Conservation (phyloP, 1,140 invertebrate genomes). For the Drosophila aff. region DNA sequence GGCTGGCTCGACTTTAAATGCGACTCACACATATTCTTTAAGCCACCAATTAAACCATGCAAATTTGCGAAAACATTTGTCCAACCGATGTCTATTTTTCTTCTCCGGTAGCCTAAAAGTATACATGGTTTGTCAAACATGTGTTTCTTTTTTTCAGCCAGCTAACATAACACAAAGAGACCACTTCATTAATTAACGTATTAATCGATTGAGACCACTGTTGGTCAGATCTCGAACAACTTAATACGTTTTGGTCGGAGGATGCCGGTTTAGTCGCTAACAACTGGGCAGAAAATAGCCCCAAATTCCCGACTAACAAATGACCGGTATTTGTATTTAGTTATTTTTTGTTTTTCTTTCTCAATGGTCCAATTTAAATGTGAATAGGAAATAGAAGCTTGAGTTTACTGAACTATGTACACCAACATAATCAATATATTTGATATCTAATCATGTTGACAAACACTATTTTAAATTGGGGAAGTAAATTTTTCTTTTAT, state of each 20-base stretch:
- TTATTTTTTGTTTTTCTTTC: background rate
- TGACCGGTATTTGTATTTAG: background rate
- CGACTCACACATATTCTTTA: constrained; percentile 21
- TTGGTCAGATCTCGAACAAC: background rate
- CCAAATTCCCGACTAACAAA: constrained; percentile 5
- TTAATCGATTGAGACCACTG: constrained; percentile 4
- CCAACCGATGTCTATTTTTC: background rate
- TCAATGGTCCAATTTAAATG: constrained; percentile 1
- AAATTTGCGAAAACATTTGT: constrained; percentile 24
- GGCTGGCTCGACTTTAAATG: constrained; percentile 51
- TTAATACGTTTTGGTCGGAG: background rate
- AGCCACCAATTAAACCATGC: constrained; percentile 31
- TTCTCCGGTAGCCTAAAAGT: constrained; percentile 31
- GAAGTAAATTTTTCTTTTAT: background rate
- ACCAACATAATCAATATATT: background rate
- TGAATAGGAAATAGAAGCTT: background rate
- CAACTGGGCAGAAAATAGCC: background rate
- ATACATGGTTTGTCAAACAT: constrained; percentile 17
- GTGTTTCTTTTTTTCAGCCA: constrained; percentile 11
- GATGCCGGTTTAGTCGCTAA: constrained; percentile 2
- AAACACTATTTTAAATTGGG: background rate
- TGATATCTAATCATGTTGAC: too few relatives aligned
- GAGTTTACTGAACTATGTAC: constrained; percentile 2
- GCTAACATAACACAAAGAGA: background rate
- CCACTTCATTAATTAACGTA: constrained; percentile 12